These are phyloP conservation scores for Sitta europaea DNA, from an alignment of 2,113 vertebrate species.

Conservation along the genomic window DNA sequence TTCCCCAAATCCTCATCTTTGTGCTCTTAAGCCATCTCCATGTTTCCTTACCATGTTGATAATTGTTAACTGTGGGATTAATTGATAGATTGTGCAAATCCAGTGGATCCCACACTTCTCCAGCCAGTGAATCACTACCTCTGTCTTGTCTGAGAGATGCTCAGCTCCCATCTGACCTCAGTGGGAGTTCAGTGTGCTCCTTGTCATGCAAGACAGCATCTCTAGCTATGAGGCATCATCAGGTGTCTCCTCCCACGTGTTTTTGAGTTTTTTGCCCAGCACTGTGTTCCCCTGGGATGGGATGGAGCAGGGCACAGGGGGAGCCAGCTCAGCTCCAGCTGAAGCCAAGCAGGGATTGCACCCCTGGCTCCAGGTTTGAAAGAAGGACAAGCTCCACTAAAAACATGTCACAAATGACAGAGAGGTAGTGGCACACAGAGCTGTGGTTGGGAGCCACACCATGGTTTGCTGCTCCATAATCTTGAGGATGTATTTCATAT, in stretches of 20 bases:
- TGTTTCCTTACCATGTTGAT: background rate
- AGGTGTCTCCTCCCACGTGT: background rate
- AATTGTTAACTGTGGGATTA: background rate
- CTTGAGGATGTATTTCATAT: background rate
- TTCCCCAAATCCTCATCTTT: slow-evolving; percentile 28
- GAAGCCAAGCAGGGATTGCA: background rate
- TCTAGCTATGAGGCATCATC: background rate
- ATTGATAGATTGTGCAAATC: background rate
- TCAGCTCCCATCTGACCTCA: background rate
- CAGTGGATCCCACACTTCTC: slow-evolving; percentile 56
- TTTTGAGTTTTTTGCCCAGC: background rate
- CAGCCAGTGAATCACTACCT: slow-evolving; percentile 7
- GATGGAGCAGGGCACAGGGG: background rate
- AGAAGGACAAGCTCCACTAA: background rate
- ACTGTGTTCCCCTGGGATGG: background rate
- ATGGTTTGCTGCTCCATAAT: background rate
- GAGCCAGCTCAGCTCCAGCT: background rate
- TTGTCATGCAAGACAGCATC: background rate
- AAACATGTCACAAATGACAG: background rate
- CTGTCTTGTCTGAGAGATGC: background rate
- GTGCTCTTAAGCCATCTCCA: background rate
- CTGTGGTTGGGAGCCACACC: slow-evolving; percentile 51
- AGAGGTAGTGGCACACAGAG: background rate
- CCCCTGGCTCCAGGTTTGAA: background rate
- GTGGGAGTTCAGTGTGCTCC: background rate